Evolutionary conservation across 2,113 vertebrate genomes (phyloP), one percentile per base, ranked within the genome.

Genomic region (Pontoporia blainvillei): DNA sequence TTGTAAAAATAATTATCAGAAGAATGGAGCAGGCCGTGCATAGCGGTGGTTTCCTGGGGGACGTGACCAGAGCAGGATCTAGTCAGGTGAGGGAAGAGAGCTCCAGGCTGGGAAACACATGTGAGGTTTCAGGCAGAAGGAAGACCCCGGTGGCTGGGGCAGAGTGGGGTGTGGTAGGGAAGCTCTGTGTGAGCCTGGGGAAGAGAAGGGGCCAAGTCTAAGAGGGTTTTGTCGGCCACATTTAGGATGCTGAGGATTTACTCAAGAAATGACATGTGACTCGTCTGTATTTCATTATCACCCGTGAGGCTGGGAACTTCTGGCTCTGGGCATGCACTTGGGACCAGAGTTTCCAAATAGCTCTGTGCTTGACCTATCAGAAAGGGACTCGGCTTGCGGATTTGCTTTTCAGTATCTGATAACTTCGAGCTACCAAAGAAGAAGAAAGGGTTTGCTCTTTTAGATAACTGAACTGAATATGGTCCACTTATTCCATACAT

Each of bases 141-240:
- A 18, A 49, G 64, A 49, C 1, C 18, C 21, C 3, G 7, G n/a
- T 61, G 41, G 10, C 61, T 54, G 11, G 64, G 39, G 27, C 15
- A 36, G 59, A 54, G 8, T 2, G 8, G 3, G 3, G 2, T 10
- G 15, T 11, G 20, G 29, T 17, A 15, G 61, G 39, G 6, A 41
- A 34, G 21, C 6, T 31, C 29, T 0, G 0, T 17, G 13, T 36
- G 14, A 82, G 59, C 46, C 46, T 75, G 76, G 66, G 25, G 14
- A 46, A 59, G 52, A 36, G 64, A 18, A 44, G 12, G 27, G 17
- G n/a, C 69, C 79, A 34, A 44, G 7, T 61, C n/a, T 20, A 34
- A 3, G 0, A 23, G 71, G 61, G 34, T n/a, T 81, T 31, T 13
- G 12, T 3, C 0, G 6, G 5, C 52, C 61, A 23, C 3, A 1